Conservation (phyloP, 1,140 invertebrate genomes). For the Drosophila teissieri region DNA sequence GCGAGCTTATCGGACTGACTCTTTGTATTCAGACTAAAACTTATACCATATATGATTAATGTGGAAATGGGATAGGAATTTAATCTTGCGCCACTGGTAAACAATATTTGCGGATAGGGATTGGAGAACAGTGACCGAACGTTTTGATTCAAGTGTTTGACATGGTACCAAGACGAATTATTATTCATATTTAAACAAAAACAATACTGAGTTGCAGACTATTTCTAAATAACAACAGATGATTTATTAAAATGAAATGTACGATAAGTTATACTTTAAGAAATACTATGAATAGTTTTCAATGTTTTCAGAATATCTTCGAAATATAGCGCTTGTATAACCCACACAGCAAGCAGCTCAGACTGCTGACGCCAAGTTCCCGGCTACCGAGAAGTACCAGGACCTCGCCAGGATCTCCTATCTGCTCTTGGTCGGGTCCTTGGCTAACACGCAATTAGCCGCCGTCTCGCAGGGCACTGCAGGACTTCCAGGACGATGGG, state of each 20-base stretch:
- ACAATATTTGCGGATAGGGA: conserved; percentile 5
- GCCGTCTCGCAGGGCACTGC: conserved; percentile 59
- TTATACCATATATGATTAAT: conserved; percentile 13
- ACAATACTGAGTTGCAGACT: too few species aligned
- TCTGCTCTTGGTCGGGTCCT: conserved; percentile 33
- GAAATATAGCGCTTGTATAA: conserved; percentile 12
- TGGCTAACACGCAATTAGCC: conserved; percentile 63
- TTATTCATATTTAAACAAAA: not conserved
- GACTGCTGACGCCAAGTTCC: conserved; percentile 58
- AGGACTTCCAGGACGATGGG: conserved; percentile 63
- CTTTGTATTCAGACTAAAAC: conserved; percentile 16
- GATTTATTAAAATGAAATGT: too few species aligned
- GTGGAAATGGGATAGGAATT: conserved; percentile 4
- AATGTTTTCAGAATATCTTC: not conserved
- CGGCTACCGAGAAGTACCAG: conserved; percentile 50
- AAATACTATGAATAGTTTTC: too few species aligned
- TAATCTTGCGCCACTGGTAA: conserved; percentile 15
- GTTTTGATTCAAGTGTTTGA: not conserved
- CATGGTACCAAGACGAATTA: not conserved
- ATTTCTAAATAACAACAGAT: too few species aligned
- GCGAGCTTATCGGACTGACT: conserved; percentile 46
- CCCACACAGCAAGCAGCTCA: conserved; percentile 68
- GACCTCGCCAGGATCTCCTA: conserved; percentile 31
- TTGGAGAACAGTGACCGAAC: conserved; percentile 1
- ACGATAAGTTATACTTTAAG: too few species aligned